Evolutionary conservation across 53 echinoderm and acorn worm genomes (phyloP), one percentile per base, ranked within the genome.

Genomic region (Arbacia lixula): DNA sequence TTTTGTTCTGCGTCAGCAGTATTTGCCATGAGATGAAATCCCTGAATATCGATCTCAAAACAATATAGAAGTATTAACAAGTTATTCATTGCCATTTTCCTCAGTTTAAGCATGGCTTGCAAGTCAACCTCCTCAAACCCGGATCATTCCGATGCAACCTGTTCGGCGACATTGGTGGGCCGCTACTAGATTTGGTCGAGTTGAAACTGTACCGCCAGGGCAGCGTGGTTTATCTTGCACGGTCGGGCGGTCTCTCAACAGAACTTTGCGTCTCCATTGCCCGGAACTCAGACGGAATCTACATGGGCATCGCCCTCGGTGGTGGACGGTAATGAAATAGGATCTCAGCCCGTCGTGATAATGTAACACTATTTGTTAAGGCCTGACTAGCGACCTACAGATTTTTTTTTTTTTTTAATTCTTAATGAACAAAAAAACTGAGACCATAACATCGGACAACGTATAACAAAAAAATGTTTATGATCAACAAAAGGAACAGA

Each of bases 101-200:
- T 14, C 60, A 92, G 92, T 86, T 84, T 22, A 71, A 53, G 31
- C 93, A 93, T 33, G 62, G 77, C 10, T 22, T 93, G 46, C 93
- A 93, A 38, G 93, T 93, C 11, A 90, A 90, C 72, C 61, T 87
- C 52, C 54, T 93, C 85, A 93, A 93, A 58, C 93, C 93, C 1
- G 93, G 93, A 6, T 57, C 82, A 29, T 93, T 93, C 85, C 87
- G 90, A 4, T 88, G 86, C 71, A 89, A 89, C 49, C 83, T 89
- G 9, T 79, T 90, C 36, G 93, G 93, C 14, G 88, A 57, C 46
- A 85, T 93, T 29, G 93, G 93, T 0, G 93, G 93, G 2, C 63
- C 84, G 8, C 50, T 90, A 32, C 77, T 77, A 8, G 87, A 93
- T 27, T 21, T 93, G 5, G 52, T 93, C 28, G 84, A 80, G 6